A percentile compares a stretch with the other conserved stretches of the same genome.
Conservation (phyloP, 2,888 invertebrate genomes). For the Melipona bicolor region DNA sequence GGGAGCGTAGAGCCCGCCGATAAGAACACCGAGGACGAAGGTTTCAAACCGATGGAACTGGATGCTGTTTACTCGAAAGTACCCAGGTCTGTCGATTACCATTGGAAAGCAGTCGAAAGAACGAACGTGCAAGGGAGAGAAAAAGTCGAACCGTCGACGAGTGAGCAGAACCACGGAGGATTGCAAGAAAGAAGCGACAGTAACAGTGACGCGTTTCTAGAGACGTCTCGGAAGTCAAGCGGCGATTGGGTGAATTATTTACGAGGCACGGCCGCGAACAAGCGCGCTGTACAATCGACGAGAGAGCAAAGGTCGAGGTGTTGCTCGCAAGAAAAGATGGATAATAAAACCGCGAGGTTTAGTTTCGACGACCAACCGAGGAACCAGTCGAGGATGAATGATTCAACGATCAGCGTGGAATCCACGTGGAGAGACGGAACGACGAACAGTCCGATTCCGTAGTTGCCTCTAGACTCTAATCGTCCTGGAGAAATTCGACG, state of each 20-base stretch:
- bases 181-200: background rate
- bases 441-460: background rate
- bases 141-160: background rate
- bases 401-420: conserved; percentile 17
- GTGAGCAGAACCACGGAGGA: background rate
- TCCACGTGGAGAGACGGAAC: background rate
- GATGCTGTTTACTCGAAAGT: background rate
- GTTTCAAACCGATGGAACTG: background rate
- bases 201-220: background rate
- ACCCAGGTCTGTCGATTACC: background rate
- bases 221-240: background rate
- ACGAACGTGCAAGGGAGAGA: background rate
- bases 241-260: background rate
- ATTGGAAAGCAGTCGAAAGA: background rate
- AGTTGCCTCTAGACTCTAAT: background rate
- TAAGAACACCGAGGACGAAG: background rate
- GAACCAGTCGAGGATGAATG: background rate
- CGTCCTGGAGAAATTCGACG: background rate
- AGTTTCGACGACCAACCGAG: background rate
- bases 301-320: background rate
- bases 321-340: background rate
- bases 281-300: background rate
- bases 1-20: conserved; percentile 21
- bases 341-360: background rate
- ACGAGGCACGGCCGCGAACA: background rate